Evolutionary conservation across 2,797 vertebrate genomes (phyloP), one percentile per base, ranked within the genome.

Genomic region (Notolepis coatsorum): DNA sequence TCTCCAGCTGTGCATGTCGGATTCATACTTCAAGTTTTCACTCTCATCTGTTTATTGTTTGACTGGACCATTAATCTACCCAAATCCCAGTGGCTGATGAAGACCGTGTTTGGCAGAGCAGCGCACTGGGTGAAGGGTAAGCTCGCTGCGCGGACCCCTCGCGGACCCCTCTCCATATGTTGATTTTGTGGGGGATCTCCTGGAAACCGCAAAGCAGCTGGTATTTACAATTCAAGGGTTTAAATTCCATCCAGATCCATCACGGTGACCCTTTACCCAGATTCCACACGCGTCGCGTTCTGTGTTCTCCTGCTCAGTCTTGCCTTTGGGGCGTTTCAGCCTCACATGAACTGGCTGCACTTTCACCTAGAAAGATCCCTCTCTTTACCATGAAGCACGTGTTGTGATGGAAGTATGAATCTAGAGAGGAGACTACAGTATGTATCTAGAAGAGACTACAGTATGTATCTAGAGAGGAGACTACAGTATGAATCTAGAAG

Each of bases 231-330:
- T 68, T 39, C 65, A 65, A 49, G 55, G 61, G 52, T 21, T 48
- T 65, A 52, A 47, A 28, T 71, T 63, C 65, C 48, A 49, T 57
- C 67, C 60, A 27, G 65, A 70, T 68, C 49, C 70, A 69, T 74
- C 73, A 43, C 38, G 12, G 4, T 30, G 76, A 89, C 75, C 90
- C 82, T 87, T 89, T 79, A 85, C 90, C 90, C 64, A 91, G 73
- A 78, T 91, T 83, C 84, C 66, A 31, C 13, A 52, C 31, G 3
- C 47, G 23, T 9, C 18, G 42, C 24, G 70, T n/a, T 87, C 79
- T 68, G 68, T 64, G 76, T 75, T 67, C 71, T 30, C 24, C 45
- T 56, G 54, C 49, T 61, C 55, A 27, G 5, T 4, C 76, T 38
- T 41, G 33, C 63, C 53, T 35, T 38, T 15, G 6, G 47, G 57